Evolutionary conservation across 2,888 invertebrate genomes (phyloP).

Genomic region (Hoplodrina blanda): DNA sequence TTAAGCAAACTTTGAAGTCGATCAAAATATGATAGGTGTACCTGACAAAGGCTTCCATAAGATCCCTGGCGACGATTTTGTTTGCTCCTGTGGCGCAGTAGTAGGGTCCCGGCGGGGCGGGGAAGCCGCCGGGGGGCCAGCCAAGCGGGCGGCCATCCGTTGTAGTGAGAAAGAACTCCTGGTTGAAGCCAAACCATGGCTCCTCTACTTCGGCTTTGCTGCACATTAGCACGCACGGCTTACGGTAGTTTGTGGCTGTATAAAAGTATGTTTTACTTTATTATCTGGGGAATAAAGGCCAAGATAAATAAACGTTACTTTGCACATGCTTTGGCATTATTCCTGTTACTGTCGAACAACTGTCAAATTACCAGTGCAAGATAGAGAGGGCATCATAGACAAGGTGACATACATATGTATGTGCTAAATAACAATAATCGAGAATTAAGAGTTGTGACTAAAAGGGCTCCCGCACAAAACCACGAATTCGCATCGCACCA

Average conservation of each 20-base stretch:
- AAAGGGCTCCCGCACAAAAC: too few species aligned
- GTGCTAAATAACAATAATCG: too few species aligned
- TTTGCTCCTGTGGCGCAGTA: conserved; percentile 96
- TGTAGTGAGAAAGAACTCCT: conserved; percentile 88
- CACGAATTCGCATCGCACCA: too few species aligned
- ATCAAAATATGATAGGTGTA: conserved; percentile 44
- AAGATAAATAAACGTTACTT: too few species aligned
- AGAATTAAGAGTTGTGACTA: too few species aligned
- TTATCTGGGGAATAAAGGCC: not conserved
- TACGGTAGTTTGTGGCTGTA: conserved; percentile 80
- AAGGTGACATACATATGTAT: too few species aligned
- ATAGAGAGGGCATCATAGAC: too few species aligned
- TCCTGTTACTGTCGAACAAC: not conserved
- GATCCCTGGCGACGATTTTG: conserved; percentile 94
- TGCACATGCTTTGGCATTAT: too few species aligned
- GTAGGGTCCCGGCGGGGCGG: conserved; percentile 94
- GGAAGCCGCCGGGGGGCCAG: conserved; percentile 93
- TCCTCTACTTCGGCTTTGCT: conserved; percentile 91
- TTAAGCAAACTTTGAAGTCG: not conserved
- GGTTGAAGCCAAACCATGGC: conserved; percentile 94
- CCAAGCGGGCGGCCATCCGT: conserved; percentile 92
- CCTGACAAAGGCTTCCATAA: conserved; percentile 94
- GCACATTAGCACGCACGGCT: conserved; percentile 87
- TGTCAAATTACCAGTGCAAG: not conserved
- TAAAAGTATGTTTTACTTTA: conserved; percentile 24